Base-by-base conservation (phyloP, 2,888 invertebrate genomes). In the Acanthoscelides obtectus region DNA sequence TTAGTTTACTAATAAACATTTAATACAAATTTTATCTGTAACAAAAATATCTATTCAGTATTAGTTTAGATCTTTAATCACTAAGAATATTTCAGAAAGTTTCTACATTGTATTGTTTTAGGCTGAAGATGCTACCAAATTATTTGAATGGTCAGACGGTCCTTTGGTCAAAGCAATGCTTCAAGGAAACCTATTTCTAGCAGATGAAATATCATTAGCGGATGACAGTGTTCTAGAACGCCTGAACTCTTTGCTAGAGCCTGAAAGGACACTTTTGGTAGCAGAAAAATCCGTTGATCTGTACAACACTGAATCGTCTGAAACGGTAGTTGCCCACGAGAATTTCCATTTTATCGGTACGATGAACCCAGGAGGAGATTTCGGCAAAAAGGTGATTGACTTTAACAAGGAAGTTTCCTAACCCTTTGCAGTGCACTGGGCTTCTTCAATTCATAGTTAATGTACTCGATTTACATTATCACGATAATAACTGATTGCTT, bases 311-410 rank as follows among this genome's bases (percentile, higher is more conserved):
- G 87, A 87, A 72, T 88, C 86, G 81, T 81, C 83, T 0, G 88
- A 88, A 27, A 87, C 92, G 2, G 88, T 93, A 66, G 89, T 91
- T 0, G 93, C 94, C 0, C 80, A 88, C 71, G 83, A 90, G 5
- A 89, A 90, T 12, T 99, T 99, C 83, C 92, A 94, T 79, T 95
- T 99, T 80, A 90, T 99, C 72, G 97, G 96, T 0, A 99, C 99
- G 0, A 99, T 99, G 99, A 99, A 99, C 87, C 99, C 99, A 6
- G 98, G 99, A 17, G 99, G 99, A 0, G 99, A 99, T 88, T 99
- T 95, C 84, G 99, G 99, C 2, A 99, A 99, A 84, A 99, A 99
- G n/a, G n/a, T n/a, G n/a, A n/a, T n/a, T n/a, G n/a, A n/a, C n/a
- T n/a, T n/a, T n/a, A n/a, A n/a, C n/a, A n/a, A n/a, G n/a, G n/a